phyloP scores from a whole-genome alignment of 2,888 invertebrate genomes.

The Sphaerophoria taeniata region DNA sequence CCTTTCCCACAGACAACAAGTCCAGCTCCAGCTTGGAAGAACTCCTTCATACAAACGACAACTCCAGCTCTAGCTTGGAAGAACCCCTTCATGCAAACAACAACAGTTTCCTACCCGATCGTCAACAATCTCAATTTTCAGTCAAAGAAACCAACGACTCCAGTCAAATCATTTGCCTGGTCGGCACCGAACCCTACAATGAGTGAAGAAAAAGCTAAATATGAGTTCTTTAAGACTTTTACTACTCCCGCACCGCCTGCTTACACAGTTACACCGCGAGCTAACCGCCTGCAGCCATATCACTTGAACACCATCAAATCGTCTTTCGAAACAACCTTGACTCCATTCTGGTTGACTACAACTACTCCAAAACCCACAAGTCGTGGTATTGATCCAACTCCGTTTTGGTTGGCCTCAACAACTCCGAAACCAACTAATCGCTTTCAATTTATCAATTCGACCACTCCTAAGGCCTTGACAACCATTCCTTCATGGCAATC shows the following conservation, averaged over 20 bases:
- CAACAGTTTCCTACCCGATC: constrained; percentile 58
- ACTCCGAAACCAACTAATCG: constrained; percentile 11
- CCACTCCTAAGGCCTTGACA: not conserved
- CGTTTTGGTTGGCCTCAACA: not conserved
- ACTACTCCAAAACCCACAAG: constrained; percentile 4
- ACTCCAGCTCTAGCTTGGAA: constrained; percentile 27
- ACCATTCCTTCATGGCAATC: constrained; percentile 8
- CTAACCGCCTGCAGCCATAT: constrained; percentile 54
- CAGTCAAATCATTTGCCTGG: not conserved
- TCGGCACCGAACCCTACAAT: not conserved
- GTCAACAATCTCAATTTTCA: constrained; percentile 25
- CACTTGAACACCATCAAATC: constrained; percentile 33
- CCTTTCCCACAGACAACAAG: constrained; percentile 45
- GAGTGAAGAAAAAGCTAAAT: constrained; percentile 54
- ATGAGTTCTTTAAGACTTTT: constrained; percentile 40
- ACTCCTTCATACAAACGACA: too few species aligned
- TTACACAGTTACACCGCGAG: constrained; percentile 33
- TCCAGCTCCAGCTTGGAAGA: not conserved
- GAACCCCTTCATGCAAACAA: constrained; percentile 49
- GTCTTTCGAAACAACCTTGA: not conserved
- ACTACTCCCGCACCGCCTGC: not conserved
- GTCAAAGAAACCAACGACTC: not conserved
- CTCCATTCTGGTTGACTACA: constrained; percentile 9
- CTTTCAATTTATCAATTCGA: not conserved
- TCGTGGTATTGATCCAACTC: not conserved